Percentiles rank a stretch among this genome's conserved stretches.
Evolutionary conservation across 2,113 vertebrate species (phyloP).

Genomic region (Litocranius walleri): DNA sequence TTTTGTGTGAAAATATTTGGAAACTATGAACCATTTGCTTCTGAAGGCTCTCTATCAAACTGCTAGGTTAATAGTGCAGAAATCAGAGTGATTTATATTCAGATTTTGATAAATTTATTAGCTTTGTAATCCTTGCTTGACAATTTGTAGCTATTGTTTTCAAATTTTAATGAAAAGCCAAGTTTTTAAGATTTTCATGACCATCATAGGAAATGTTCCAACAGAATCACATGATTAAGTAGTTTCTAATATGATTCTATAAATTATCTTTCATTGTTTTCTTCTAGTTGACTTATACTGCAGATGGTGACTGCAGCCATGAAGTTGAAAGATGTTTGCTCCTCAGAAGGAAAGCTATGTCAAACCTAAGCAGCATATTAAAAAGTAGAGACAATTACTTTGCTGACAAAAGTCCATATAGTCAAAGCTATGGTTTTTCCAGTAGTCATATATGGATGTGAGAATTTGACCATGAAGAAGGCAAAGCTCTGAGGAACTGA

Average conservation of each 20-base stretch:
- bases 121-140: not conserved
- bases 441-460: not conserved
- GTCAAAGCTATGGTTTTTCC: not conserved
- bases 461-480: not conserved
- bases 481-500: not conserved
- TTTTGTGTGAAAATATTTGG: constrained; percentile 59
- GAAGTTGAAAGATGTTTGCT: not conserved
- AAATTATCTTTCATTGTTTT: not conserved
- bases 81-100: not conserved
- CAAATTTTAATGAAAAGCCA: not conserved
- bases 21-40: constrained; percentile 37
- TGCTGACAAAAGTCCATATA: not conserved
- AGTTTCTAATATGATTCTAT: not conserved
- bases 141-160: constrained; percentile 18
- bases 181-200: not conserved
- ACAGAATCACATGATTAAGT: not conserved
- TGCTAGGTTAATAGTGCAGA: constrained; percentile 28
- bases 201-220: constrained; percentile 9
- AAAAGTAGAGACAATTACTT: not conserved
- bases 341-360: not conserved
- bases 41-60: constrained; percentile 36
- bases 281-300: not conserved
- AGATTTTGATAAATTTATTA: constrained; percentile 35
- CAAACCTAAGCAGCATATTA: not conserved
- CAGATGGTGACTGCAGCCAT: not conserved